Base-by-base conservation (phyloP, 2,888 invertebrate genomes). In the Eupithecia vulgata region DNA sequence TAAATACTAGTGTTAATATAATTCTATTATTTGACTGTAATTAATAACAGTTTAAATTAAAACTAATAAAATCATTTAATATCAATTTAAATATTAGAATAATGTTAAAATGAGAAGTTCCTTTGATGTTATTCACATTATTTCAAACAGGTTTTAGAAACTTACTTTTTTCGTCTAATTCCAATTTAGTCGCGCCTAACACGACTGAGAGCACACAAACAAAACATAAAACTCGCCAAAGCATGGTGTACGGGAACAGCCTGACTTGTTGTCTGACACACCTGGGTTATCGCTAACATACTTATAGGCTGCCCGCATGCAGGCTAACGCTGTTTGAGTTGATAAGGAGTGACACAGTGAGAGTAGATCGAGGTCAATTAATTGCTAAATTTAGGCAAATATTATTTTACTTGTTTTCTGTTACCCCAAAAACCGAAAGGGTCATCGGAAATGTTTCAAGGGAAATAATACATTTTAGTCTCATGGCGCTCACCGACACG, bases 261-360 rank as follows among this genome's bases (percentile, higher is more conserved):
- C 17, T 68, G 12, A 62, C 74, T 68, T 61, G 57, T 57, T 45
- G 34, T 74, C 66, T 78, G 76, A 77, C 72, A 69, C 48, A 65
- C 42, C 75, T 67, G n/a, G 74, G 76, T 73, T 74, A 77, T 72
- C 73, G 66, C 45, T 71, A 57, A 72, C 66, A 76, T 77, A 70
- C 69, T 73, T 75, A 78, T 75, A 78, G 40, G 48, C 68, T 70
- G 68, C 77, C 77, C 79, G 78, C 73, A 79, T 79, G 64, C 42
- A 76, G 74, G 74, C 62, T 76, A 78, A 79, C 77, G 66, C 71
- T 76, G 61, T 72, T 68, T 70, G 52, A 64, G 42, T 64, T 75
- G 75, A 75, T 75, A 75, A 75, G 42, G 21, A n/a, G 8, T 35
- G 75, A n/a, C 68, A 70, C 68, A 75, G 75, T 45, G 61, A 3